phyloP scores from a whole-genome alignment of 1,140 invertebrate genomes.

The Trinorchestia longiramus region DNA sequence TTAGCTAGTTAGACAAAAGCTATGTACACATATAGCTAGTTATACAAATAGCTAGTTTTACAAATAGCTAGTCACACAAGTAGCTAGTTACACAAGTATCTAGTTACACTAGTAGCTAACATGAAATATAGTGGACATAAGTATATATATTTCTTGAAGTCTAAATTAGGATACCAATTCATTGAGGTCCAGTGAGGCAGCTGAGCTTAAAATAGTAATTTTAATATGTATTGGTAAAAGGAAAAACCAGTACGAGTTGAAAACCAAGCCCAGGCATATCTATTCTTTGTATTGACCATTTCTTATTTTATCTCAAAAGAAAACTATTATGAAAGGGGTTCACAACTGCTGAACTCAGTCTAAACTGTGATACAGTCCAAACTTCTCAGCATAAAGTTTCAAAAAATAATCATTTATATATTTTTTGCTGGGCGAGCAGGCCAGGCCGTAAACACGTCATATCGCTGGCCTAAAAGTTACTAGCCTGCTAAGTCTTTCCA shows the following conservation, averaged over 20 bases:
- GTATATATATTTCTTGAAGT: too few species aligned
- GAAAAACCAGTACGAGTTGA: neutral
- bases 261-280: neutral
- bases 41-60: too few species aligned
- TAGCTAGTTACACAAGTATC: too few species aligned
- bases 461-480: neutral
- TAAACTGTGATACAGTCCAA: neutral
- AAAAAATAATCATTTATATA: neutral
- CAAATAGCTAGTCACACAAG: too few species aligned
- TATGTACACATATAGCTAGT: too few species aligned
- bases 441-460: neutral
- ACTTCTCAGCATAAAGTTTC: neutral
- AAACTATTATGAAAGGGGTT: neutral
- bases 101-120: too few species aligned
- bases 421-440: neutral
- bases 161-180: too few species aligned
- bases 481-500: constrained; percentile 8
- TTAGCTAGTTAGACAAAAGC: too few species aligned
- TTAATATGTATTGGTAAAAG: too few species aligned
- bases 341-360: neutral
- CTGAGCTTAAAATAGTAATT: too few species aligned
- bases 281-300: neutral
- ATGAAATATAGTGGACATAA: too few species aligned
- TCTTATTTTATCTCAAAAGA: neutral
- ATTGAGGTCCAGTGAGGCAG: too few species aligned